Evolutionary conservation across 2,888 invertebrate species (phyloP).

Genomic region (Cerastis rubricosa): DNA sequence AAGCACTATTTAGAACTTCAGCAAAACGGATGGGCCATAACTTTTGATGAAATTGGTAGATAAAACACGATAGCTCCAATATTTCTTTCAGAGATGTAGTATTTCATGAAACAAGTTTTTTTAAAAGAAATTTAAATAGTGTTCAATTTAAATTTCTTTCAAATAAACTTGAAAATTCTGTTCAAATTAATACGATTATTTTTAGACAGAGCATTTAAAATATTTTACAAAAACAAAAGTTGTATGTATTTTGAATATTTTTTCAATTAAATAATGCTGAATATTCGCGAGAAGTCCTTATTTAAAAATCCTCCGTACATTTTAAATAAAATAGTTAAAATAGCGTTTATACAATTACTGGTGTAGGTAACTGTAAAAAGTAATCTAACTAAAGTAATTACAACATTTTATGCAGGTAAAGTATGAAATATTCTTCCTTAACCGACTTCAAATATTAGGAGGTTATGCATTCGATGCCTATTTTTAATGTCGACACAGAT

Average conservation of each 20-base stretch:
- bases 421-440: not conserved
- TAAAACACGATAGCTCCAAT: slow-evolving; percentile 8
- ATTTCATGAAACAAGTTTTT: slow-evolving; percentile 21
- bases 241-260: not conserved
- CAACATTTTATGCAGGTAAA: not conserved
- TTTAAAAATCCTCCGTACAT: not conserved
- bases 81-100: slow-evolving; percentile 5
- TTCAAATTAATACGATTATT: not conserved
- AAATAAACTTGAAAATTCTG: not conserved
- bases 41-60: slow-evolving; percentile 39
- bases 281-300: not conserved
- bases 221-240: slow-evolving; percentile 21
- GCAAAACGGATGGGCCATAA: slow-evolving; percentile 24
- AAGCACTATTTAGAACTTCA: slow-evolving; percentile 30
- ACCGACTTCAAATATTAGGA: slow-evolving; percentile 3
- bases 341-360: not conserved
- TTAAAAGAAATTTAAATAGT: no score
- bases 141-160: not conserved
- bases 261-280: not conserved
- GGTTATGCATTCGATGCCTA: no score
- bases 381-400: no score
- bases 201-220: not conserved
- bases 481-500: slow-evolving; percentile 30
- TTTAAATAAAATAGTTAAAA: not conserved
- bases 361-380: not conserved